These are phyloP conservation scores for Augochlora pura DNA, from an alignment of 1,140 invertebrate species.

Conservation along the genomic window DNA sequence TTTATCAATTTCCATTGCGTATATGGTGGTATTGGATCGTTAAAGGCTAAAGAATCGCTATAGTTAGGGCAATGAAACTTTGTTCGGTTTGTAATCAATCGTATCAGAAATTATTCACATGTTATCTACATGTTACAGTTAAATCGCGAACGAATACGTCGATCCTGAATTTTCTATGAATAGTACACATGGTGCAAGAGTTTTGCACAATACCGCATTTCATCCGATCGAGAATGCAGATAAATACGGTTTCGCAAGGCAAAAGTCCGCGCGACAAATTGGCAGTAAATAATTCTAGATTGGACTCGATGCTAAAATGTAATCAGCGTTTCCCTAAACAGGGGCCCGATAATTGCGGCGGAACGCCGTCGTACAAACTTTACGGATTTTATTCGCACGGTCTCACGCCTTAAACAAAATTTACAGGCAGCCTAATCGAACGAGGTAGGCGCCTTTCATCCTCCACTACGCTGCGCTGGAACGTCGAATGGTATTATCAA, in stretches of 20 bases:
- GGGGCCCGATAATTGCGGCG: background rate
- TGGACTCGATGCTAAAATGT: background rate
- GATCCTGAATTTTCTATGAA: no score
- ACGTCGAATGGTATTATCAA: slow-evolving; percentile 5
- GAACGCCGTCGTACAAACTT: background rate
- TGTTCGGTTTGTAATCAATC: no score
- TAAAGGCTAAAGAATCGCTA: no score
- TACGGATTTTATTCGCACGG: background rate
- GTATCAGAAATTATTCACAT: no score
- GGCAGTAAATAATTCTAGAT: background rate
- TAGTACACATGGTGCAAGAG: background rate
- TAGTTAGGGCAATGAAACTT: no score
- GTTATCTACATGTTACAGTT: no score
- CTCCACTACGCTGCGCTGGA: background rate
- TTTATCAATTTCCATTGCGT: no score
- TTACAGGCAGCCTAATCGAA: background rate
- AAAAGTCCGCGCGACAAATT: background rate
- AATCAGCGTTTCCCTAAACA: background rate
- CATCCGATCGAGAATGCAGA: no score
- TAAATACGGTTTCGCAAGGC: no score
- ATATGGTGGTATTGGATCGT: no score
- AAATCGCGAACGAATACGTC: no score
- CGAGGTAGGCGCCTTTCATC: background rate
- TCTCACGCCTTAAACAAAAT: background rate
- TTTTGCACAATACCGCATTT: background rate